phyloP scores from a whole-genome alignment of 2,888 invertebrate species.

The Pheosia gnoma region DNA sequence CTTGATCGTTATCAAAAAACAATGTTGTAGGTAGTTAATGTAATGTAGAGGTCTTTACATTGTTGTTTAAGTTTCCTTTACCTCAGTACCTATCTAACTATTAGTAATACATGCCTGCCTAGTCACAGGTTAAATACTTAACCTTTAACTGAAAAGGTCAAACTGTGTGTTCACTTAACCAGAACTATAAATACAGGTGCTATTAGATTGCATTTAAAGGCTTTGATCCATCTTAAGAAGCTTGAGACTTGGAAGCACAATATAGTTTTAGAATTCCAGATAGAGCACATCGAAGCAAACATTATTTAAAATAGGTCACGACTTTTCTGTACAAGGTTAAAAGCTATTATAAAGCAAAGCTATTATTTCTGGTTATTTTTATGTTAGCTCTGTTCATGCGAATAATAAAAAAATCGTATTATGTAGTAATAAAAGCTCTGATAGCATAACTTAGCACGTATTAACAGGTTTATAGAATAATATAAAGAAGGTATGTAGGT shows the following conservation, averaged over 20 bases:
- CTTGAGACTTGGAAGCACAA: background rate
- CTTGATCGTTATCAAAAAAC: conserved; percentile 31
- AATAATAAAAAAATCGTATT: background rate
- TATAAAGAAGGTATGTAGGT: no score
- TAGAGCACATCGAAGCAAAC: background rate
- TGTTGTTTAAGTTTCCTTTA: background rate
- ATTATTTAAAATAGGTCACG: background rate
- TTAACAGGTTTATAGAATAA: no score
- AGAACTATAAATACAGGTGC: conserved; percentile 23
- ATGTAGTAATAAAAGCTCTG: background rate
- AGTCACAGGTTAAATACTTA: conserved; percentile 17
- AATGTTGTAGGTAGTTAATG: conserved; percentile 17
- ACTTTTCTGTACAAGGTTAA: background rate
- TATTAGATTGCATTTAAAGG: conserved; percentile 25
- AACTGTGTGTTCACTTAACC: conserved; percentile 19
- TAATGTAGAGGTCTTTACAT: conserved; percentile 17
- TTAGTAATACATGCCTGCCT: no score
- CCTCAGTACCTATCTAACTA: background rate
- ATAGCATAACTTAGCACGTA: background rate
- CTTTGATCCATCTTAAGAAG: conserved; percentile 12
- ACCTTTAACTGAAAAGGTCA: conserved; percentile 38
- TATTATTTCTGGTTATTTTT: background rate
- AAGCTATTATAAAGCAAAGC: background rate
- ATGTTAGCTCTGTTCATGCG: background rate
- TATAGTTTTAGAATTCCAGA: background rate